phyloP scores from a whole-genome alignment of 1,140 invertebrate species.

The Hetaerina americana region DNA sequence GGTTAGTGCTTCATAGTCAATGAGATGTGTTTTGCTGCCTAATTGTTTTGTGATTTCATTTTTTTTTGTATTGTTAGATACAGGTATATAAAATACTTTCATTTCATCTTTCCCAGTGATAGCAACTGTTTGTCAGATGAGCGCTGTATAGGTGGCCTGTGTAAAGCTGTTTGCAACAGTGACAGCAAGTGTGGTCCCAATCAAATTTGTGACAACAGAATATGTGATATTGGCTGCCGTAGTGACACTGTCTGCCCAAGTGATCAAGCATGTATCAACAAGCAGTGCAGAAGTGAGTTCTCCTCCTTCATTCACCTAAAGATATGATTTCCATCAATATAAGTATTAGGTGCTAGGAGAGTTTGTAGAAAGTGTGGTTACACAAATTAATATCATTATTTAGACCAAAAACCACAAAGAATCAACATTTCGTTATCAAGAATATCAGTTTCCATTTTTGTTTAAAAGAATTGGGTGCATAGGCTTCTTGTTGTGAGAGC shows the following conservation, averaged over 20 bases:
- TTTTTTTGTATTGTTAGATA: not conserved
- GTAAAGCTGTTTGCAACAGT: constrained; percentile 69
- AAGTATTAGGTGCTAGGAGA: no score
- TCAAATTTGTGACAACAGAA: constrained; percentile 73
- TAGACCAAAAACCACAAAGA: no score
- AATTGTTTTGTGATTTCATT: not conserved
- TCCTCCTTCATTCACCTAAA: constrained; percentile 3
- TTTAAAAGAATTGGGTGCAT: no score
- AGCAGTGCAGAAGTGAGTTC: constrained; percentile 57
- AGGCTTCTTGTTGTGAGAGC: no score
- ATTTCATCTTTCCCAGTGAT: constrained; percentile 43
- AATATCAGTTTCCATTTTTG: no score
- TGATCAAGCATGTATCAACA: constrained; percentile 64
- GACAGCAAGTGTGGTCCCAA: constrained; percentile 63
- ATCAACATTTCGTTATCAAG: no score
- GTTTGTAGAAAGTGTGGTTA: no score
- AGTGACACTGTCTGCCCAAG: constrained; percentile 62
- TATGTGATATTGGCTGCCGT: constrained; percentile 72
- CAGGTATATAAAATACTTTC: no score
- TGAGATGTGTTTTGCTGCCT: not conserved
- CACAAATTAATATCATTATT: no score
- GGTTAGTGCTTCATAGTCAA: constrained; percentile 30
- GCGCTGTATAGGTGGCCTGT: constrained; percentile 64
- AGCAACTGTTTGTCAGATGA: constrained; percentile 69
- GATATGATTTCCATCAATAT: not conserved